A percentile compares a stretch with the other conserved stretches of the same genome.
Conservation (phyloP, 2,797 vertebrate genomes). For the Melanotaenia pygmaea region DNA sequence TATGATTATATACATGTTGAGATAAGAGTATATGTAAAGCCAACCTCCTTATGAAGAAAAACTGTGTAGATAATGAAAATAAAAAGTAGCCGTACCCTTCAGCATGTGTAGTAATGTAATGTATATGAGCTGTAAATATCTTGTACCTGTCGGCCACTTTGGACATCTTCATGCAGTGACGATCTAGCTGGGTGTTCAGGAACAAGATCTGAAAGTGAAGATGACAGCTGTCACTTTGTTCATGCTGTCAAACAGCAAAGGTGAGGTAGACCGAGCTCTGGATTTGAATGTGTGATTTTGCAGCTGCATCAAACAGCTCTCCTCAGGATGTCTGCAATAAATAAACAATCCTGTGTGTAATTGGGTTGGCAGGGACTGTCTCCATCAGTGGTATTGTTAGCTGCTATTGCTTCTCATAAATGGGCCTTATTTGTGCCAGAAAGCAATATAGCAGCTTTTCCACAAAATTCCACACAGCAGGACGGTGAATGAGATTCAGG, state of each 20-base stretch:
- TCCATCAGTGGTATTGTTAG: neutral
- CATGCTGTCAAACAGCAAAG: neutral
- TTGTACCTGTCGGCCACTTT: conserved; percentile 98
- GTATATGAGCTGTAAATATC: neutral
- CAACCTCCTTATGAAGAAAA: too few species aligned
- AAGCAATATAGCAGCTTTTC: conserved; percentile 1
- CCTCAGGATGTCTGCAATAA: neutral
- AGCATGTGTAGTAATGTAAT: neutral
- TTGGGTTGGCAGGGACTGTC: neutral
- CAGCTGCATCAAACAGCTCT: neutral
- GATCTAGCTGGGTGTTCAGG: conserved; percentile 93
- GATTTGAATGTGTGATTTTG: conserved; percentile 1
- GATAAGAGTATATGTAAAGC: neutral
- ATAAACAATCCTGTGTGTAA: conserved; percentile 13
- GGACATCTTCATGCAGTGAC: conserved; percentile 99
- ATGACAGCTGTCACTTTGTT: conserved; percentile 2
- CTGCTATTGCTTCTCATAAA: conserved; percentile 10
- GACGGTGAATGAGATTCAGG: neutral
- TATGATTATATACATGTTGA: conserved; percentile 11
- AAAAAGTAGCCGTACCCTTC: neutral
- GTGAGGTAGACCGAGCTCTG: neutral
- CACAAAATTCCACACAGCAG: conserved; percentile 3
- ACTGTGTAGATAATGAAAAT: neutral
- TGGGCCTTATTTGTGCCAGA: neutral
- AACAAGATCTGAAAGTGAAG: conserved; percentile 89